Percentiles rank a stretch among this genome's conserved stretches.
Conservation (phyloP, 2,888 invertebrate species). For the Habroteleia sp. region DNA sequence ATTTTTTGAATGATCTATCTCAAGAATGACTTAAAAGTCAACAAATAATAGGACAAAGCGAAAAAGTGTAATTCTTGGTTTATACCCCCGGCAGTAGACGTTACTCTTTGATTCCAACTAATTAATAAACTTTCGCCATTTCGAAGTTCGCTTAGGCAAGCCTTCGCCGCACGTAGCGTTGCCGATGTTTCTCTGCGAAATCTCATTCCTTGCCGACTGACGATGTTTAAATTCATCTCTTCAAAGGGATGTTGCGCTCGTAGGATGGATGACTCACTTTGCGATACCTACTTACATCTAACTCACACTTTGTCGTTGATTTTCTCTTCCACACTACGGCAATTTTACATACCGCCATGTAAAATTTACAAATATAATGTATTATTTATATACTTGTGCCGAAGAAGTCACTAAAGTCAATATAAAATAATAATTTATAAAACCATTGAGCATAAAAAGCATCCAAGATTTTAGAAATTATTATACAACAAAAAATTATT, state of each 20-base stretch:
- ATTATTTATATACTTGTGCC: slow-evolving; percentile 28
- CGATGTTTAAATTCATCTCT: slow-evolving; percentile 62
- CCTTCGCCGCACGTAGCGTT: slow-evolving; percentile 27
- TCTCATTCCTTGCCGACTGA: slow-evolving; percentile 48
- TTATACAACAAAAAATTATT: too few relatives aligned
- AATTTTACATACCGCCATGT: slow-evolving; percentile 34
- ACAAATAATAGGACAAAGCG: slow-evolving; percentile 25
- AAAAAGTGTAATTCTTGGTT: slow-evolving; percentile 22
- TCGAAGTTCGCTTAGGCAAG: slow-evolving; percentile 52
- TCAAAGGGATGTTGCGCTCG: slow-evolving; percentile 58
- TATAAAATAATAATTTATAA: too few relatives aligned
- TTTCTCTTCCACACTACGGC: slow-evolving; percentile 27
- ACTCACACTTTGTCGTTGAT: slow-evolving; percentile 53
- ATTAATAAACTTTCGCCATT: slow-evolving; percentile 66
- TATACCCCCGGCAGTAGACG: slow-evolving; percentile 6
- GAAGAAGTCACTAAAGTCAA: too few relatives aligned
- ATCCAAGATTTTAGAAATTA: too few relatives aligned
- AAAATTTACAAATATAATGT: slow-evolving; percentile 41
- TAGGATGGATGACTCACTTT: slow-evolving; percentile 53
- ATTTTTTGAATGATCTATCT: too few relatives aligned
- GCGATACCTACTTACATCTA: slow-evolving; percentile 52
- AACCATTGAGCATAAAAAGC: too few relatives aligned
- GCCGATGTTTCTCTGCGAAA: slow-evolving; percentile 50
- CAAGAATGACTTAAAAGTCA: too few relatives aligned
- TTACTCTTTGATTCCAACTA: slow-evolving; percentile 61